Percentiles rank a stretch among this genome's conserved stretches.
Conservation (phyloP, 2,888 invertebrate species). For the Leucophenga montana region DNA sequence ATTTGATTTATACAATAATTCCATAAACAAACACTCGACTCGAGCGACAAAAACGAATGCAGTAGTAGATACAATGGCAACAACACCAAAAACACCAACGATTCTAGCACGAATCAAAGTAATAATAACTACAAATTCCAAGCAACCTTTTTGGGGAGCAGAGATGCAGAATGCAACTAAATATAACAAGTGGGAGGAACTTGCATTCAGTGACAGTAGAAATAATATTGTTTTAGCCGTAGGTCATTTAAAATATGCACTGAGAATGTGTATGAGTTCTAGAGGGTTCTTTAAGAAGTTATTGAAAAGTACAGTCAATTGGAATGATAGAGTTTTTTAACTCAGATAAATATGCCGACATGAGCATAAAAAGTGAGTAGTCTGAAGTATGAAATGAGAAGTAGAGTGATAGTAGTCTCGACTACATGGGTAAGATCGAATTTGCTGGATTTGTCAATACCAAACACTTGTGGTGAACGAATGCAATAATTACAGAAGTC, state of each 20-base stretch:
- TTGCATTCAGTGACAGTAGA: conserved; percentile 14
- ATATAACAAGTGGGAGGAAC: not conserved
- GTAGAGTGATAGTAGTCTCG: no score
- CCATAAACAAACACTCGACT: conserved; percentile 26
- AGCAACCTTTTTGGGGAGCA: not conserved
- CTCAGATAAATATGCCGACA: no score
- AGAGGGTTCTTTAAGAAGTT: no score
- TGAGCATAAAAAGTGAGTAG: no score
- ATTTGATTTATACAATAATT: conserved; percentile 29
- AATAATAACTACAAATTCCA: conserved; percentile 1
- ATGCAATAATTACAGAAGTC: no score
- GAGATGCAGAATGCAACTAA: not conserved
- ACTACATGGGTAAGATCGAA: no score
- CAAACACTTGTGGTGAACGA: no score
- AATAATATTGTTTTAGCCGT: conserved; percentile 25
- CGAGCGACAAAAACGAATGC: not conserved
- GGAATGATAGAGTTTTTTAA: no score
- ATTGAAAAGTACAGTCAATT: no score
- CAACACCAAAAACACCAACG: not conserved
- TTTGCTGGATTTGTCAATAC: no score
- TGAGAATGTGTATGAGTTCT: no score
- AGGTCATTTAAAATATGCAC: conserved; percentile 23
- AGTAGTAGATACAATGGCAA: not conserved
- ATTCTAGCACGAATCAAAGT: not conserved
- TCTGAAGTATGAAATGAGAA: no score